Evolutionary conservation across 1,140 invertebrate species (phyloP), one percentile per base, ranked within the genome.

Genomic region (Pseudomyrmex dendroicus): DNA sequence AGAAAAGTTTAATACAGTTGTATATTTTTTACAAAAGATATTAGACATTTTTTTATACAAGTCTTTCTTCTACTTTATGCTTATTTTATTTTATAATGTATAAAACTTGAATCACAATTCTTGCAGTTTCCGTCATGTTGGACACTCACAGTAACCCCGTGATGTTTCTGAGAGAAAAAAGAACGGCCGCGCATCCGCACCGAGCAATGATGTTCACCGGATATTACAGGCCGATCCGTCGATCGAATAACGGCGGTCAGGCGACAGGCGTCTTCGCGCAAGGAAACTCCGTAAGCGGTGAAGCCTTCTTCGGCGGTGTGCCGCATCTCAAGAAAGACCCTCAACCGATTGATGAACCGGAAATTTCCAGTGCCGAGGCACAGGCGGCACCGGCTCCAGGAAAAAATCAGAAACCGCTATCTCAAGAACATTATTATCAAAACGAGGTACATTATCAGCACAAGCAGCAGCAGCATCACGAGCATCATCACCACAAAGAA

Each of bases 161-260:
- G 5, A 46, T 91, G 25, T 84, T 91, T n/a, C 46, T 90, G 7
- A 80, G 90, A 0, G 88, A 89, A 8, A 91, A 91, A 68, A 91
- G 91, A 57, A 83, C 88, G 13, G 70, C 86, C 2, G 68, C 78
- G 1, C 85, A 91, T 74, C 92, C 92, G 2, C 90, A 91, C 0
- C 88, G 91, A 50, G 89, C 93, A 1, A 93, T 94, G 93, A 93
- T 93, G 91, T 91, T 94, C 70, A 92, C 92, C 12, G 91, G 93
- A 15, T 93, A 92, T 73, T 94, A 93, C 22, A 89, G 86, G 57
- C 93, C 93, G 7, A 70, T 82, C 0, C 90, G 90, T 7, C 87
- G 87, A 0, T 73, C 90, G 0, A 52, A 25, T 54, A 64, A 89
- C 46, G 82, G 61, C 2, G 87, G 85, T 13, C 91, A 89, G 17